Percentiles rank a stretch among this genome's conserved stretches.
These are phyloP conservation scores for Hoplostethus atlanticus DNA, from an alignment of 2,797 vertebrate species.

Conservation along the genomic window DNA sequence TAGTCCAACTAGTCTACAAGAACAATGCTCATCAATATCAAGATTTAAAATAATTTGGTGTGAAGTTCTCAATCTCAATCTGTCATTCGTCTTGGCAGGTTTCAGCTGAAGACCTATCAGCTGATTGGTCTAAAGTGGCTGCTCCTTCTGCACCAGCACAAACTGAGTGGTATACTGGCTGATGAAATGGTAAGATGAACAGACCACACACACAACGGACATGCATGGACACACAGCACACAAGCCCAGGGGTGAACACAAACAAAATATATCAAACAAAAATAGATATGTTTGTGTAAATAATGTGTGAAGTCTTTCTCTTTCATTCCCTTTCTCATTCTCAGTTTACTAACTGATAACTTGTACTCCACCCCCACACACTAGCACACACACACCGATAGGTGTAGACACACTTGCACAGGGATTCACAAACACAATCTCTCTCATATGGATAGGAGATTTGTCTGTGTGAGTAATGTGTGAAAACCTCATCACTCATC, in stretches of 20 bases:
- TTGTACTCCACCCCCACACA: too few species aligned
- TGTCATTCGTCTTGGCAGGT: constrained; percentile 77
- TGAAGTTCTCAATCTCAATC: constrained; percentile 1
- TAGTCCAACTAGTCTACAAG: too few species aligned
- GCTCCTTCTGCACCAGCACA: constrained; percentile 91
- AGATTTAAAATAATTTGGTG: not conserved
- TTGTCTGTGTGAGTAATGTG: too few species aligned
- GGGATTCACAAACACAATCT: too few species aligned
- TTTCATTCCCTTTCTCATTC: not conserved
- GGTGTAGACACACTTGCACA: too few species aligned
- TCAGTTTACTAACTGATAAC: not conserved
- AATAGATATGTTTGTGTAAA: too few species aligned
- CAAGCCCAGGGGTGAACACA: not conserved
- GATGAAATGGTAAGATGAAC: constrained; percentile 95
- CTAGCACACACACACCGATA: too few species aligned
- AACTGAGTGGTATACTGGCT: constrained; percentile 95
- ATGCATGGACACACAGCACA: not conserved
- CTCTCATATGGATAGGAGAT: too few species aligned
- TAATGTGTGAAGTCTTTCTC: not conserved
- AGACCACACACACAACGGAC: not conserved
- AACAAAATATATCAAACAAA: too few species aligned
- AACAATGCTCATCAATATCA: too few species aligned
- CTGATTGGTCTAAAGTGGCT: constrained; percentile 97
- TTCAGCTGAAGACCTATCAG: constrained; percentile 94
- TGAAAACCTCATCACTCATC: too few species aligned